Evolutionary conservation across 2,113 vertebrate genomes (phyloP).

Genomic region (Sphyrna mokarran): DNA sequence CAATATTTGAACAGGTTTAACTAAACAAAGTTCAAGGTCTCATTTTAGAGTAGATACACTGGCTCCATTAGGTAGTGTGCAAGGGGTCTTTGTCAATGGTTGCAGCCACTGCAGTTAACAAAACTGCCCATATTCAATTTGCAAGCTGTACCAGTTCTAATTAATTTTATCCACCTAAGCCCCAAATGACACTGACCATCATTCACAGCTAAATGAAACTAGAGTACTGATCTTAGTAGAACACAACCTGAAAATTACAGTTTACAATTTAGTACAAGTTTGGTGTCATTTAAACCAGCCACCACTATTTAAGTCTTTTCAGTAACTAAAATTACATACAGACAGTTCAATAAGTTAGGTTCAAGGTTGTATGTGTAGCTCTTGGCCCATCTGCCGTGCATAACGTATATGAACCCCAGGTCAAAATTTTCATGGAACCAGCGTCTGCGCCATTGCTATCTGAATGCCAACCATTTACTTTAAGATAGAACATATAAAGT

Average conservation of each 20-base stretch:
- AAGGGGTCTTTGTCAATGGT: background rate
- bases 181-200: background rate
- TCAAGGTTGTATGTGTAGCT: no score
- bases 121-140: background rate
- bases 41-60: background rate
- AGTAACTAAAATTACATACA: background rate
- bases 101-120: background rate
- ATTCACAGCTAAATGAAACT: background rate
- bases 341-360: no score
- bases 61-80: background rate
- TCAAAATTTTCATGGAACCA: background rate
- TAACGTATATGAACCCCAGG: background rate
- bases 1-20: conserved; percentile 5
- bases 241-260: background rate
- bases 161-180: background rate
- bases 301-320: background rate
- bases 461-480: background rate
- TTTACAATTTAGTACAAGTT: background rate
- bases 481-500: background rate
- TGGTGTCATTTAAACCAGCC: background rate
- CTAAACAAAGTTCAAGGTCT: conserved; percentile 26
- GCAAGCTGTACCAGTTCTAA: background rate
- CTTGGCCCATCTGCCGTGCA: no score
- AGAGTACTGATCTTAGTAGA: background rate
- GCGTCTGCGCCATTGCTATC: background rate